A percentile compares a stretch with the other conserved stretches of the same genome.
Conservation (phyloP, 2,888 invertebrate genomes). For the Microplitis manilae region DNA sequence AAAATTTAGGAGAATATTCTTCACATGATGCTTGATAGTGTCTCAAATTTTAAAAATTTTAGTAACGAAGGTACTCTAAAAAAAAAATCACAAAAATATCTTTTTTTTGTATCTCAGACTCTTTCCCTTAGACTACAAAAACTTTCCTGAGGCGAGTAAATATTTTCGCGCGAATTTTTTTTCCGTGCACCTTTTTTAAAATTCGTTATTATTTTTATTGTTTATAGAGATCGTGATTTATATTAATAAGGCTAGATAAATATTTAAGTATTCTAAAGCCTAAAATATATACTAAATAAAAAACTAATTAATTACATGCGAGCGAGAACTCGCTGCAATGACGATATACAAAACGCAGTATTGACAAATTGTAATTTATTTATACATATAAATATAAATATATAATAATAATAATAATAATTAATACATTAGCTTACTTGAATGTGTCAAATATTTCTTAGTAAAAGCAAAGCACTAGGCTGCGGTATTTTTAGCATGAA, state of each 20-base stretch:
- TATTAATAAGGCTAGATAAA: conserved; percentile 26
- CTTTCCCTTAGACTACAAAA: too few relatives aligned
- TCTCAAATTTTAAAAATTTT: too few relatives aligned
- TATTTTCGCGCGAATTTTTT: too few relatives aligned
- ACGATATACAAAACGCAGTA: conserved; percentile 67
- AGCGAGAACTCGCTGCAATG: conserved; percentile 60
- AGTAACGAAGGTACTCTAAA: too few relatives aligned
- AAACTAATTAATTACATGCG: conserved; percentile 50
- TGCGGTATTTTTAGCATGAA: conserved; percentile 62
- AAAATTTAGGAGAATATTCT: too few relatives aligned
- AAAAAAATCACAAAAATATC: too few relatives aligned
- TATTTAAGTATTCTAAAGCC: conserved; percentile 32
- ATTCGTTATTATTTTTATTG: conserved; percentile 26
- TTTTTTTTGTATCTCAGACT: too few relatives aligned
- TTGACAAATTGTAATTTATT: conserved; percentile 70
- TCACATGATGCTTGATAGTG: too few relatives aligned
- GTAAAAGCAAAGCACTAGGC: conserved; percentile 58
- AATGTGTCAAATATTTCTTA: conserved; percentile 50
- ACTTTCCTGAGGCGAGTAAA: too few relatives aligned
- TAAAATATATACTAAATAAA: conserved; percentile 27
- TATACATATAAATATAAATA: conserved; percentile 51
- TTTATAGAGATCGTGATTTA: conserved; percentile 30
- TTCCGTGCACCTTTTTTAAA: neutral
- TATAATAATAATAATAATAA: conserved; percentile 19
- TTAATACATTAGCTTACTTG: conserved; percentile 53